Conservation (phyloP, 2,888 invertebrate species). For the Agrochola litura region DNA sequence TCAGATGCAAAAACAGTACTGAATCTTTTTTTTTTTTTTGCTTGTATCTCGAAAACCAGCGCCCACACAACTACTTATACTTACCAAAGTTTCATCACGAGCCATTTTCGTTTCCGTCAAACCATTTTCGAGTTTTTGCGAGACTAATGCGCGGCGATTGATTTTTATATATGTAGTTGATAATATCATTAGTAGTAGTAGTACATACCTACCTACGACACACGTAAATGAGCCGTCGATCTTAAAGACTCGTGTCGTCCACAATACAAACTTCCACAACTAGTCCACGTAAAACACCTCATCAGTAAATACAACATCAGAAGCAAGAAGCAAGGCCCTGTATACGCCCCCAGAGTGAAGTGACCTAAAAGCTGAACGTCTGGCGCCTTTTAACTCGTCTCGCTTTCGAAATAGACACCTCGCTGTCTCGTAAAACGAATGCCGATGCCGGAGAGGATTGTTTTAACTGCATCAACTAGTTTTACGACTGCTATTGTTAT, state of each 20-base stretch:
- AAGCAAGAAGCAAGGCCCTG: conserved; percentile 37
- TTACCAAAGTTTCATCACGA: no score
- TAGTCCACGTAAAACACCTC: not conserved
- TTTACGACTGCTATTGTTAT: conserved; percentile 44
- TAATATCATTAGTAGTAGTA: no score
- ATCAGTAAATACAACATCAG: conserved; percentile 27
- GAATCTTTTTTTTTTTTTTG: no score
- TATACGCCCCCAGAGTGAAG: conserved; percentile 68
- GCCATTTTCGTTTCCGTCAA: no score
- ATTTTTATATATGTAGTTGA: no score
- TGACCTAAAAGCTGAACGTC: conserved; percentile 84
- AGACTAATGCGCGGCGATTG: no score
- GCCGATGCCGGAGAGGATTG: conserved; percentile 60
- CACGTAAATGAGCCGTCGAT: not conserved
- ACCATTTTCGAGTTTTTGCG: no score
- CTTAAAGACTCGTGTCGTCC: not conserved
- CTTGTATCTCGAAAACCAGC: no score
- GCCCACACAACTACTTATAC: no score
- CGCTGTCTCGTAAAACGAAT: conserved; percentile 68
- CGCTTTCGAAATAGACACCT: conserved; percentile 83
- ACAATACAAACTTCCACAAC: not conserved
- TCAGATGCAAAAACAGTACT: no score
- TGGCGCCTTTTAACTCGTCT: conserved; percentile 80
- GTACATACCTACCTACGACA: not conserved
- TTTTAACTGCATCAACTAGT: conserved; percentile 53